Base-by-base conservation (phyloP, 2,113 vertebrate genomes). In the Phoenicopterus ruber region DNA sequence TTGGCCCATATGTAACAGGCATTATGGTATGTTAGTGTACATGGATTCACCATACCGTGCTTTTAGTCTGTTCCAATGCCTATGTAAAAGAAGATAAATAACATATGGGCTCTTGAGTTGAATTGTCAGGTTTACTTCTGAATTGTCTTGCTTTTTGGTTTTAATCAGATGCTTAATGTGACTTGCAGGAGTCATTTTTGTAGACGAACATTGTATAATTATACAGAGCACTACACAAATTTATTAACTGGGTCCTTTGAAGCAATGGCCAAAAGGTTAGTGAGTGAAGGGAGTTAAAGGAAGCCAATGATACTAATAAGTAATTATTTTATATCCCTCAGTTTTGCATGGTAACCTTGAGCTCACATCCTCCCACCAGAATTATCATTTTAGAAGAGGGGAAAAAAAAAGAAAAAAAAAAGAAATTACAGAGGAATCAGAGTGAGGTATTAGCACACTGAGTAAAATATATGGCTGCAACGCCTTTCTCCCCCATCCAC, bases 391-490 rank as follows among this genome's bases (percentile, higher is more conserved):
- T 97, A 97, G 95, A 92, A 96, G 94, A 82, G 55, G 88, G 20
- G 0, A 11, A 62, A 18, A 16, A 42, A 8, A 15, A 22, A 44
- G 18, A 62, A 82, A 92, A 94, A 83, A 92, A 65, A 92, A 91
- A 95, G 70, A 95, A 95, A 90, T 94, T 96, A 69, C 83, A 97
- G 96, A 90, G 96, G 97, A 97, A 97, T 98, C 94, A 76, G 42
- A 97, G 97, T 96, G 96, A 98, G 98, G 98, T 98, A 99, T 99
- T 99, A 99, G 98, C 98, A 98, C 97, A 94, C 98, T 99, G 99
- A 99, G 98, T 98, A 98, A 99, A 99, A 99, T 99, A 99, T 99
- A 99, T 99, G 98, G 98, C 98, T 94, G 91, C 93, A 98, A 98
- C 97, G 97, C 99, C 98, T 99, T 98, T 99, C 98, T 98, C 97